Evolutionary conservation across 2,888 invertebrate species (phyloP).

Genomic region (Apodemia zela): DNA sequence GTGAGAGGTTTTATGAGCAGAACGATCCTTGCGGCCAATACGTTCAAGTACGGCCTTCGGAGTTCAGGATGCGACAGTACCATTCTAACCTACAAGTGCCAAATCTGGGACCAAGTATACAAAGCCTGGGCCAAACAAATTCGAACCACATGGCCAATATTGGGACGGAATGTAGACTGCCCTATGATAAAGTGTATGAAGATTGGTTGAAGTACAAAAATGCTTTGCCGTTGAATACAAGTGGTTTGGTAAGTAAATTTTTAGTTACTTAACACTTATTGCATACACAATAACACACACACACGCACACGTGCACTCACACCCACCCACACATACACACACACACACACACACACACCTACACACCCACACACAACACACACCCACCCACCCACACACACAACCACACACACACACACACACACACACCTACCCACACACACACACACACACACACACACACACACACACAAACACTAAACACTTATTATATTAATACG

Average conservation of each 20-base stretch:
- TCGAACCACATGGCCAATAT: conserved; percentile 42
- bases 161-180: conserved; percentile 51
- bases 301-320: no score
- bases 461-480: no score
- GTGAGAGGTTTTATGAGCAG: conserved; percentile 62
- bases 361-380: no score
- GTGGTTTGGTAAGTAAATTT: conserved; percentile 61
- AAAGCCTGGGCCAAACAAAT: conserved; percentile 53
- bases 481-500: no score
- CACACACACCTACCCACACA: no score
- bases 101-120: conserved; percentile 48
- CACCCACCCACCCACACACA: no score
- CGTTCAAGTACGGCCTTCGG: conserved; percentile 63
- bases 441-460: no score
- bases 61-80: conserved; percentile 31
- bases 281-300: no score
- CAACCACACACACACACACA: no score
- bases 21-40: conserved; percentile 63
- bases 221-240: conserved; percentile 67
- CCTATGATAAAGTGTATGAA: conserved; percentile 72
- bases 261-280: no score
- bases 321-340: no score
- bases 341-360: no score
- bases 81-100: conserved; percentile 56
- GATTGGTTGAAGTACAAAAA: conserved; percentile 80